Conservation (phyloP, 2,113 vertebrate genomes). For the Carettochelys insculpta region DNA sequence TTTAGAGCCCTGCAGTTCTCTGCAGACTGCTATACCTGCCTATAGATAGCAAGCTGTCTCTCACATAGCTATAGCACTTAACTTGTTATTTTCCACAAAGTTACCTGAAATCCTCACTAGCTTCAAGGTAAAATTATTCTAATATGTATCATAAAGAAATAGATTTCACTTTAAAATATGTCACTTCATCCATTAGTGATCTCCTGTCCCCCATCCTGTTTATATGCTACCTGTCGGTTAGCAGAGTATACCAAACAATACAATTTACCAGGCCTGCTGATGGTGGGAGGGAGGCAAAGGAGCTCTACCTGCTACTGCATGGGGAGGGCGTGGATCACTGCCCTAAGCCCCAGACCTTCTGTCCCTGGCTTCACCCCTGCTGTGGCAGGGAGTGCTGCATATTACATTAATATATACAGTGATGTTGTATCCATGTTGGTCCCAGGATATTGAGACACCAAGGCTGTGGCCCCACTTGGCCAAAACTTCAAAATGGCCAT, state of each 20-base stretch:
- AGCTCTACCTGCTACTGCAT: no score
- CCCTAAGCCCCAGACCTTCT: no score
- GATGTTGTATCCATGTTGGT: no score
- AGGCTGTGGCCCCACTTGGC: no score
- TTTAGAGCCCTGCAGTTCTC: accelerated
- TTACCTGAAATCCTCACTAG: not conserved
- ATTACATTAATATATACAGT: not conserved
- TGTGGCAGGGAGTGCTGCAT: no score
- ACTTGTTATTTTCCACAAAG: not conserved
- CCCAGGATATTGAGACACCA: no score
- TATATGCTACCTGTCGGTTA: not conserved
- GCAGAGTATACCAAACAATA: not conserved
- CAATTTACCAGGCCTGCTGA: no score
- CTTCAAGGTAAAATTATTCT: not conserved
- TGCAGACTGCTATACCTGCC: not conserved
- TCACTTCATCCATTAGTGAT: not conserved
- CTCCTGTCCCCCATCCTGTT: accelerated
- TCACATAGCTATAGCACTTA: accelerated
- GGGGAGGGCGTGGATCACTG: no score
- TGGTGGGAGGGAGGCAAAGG: no score
- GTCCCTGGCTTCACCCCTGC: no score
- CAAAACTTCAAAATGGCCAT: no score
- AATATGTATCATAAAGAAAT: not conserved
- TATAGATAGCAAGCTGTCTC: not conserved
- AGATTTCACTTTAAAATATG: not conserved